Evolutionary conservation across 2,797 vertebrate species (phyloP).

Genomic region (Notoglanidium macrostoma): DNA sequence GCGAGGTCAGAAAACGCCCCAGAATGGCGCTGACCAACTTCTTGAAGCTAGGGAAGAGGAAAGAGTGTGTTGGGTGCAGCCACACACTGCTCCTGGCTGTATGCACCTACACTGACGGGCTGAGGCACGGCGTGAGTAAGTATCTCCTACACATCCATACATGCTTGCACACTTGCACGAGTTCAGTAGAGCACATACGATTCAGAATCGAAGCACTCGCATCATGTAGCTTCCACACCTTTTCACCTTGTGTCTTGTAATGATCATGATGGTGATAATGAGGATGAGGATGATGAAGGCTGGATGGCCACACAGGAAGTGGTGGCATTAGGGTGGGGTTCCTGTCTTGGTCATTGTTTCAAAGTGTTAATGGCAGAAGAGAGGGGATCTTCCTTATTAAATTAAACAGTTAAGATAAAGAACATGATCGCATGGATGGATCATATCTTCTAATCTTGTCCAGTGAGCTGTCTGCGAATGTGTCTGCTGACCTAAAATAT

Average conservation of each 20-base stretch:
- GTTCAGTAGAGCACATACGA: constrained; percentile 31
- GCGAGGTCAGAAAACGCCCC: constrained; percentile 71
- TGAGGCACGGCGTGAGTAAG: constrained; percentile 72
- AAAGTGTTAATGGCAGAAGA: constrained; percentile 34
- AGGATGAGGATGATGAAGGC: constrained; percentile 41
- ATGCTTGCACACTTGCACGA: constrained; percentile 37
- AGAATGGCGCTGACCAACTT: constrained; percentile 64
- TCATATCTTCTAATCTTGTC: not conserved
- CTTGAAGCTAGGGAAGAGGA: constrained; percentile 50
- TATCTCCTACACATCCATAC: constrained; percentile 62
- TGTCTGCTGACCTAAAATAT: not conserved
- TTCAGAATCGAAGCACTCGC: constrained; percentile 4
- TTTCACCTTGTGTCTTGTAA: constrained; percentile 7
- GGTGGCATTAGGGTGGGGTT: constrained; percentile 75
- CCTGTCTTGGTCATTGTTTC: constrained; percentile 58
- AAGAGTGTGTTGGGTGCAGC: constrained; percentile 7
- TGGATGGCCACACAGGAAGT: constrained; percentile 66
- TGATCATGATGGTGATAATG: constrained; percentile 6
- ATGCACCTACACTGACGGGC: constrained; percentile 57
- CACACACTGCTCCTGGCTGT: constrained; percentile 48
- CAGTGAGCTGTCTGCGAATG: not conserved
- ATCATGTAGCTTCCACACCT: not conserved
- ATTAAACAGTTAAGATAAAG: constrained; percentile 8
- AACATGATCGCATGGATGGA: constrained; percentile 7
- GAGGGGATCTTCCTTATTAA: not conserved